A percentile compares a stretch with the other conserved stretches of the same genome.
These are phyloP conservation scores for Stichopus horrens DNA, from an alignment of 53 echinoderm and acorn worm genomes.

Conservation along the genomic window DNA sequence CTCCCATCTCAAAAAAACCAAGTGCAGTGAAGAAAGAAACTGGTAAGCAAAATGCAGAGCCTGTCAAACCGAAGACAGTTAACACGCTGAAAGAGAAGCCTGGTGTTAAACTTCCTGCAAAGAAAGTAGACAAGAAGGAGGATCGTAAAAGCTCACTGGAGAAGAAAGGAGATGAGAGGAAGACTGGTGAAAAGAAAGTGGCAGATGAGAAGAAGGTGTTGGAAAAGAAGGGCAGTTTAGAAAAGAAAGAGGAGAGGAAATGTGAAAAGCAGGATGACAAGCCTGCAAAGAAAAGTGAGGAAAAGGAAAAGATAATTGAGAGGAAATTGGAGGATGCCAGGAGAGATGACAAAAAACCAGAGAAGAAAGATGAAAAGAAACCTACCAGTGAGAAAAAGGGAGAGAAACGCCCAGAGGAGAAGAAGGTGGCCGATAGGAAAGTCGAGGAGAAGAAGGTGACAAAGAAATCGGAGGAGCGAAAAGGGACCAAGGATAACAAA, in stretches of 20 bases:
- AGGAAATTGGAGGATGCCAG: slow-evolving; percentile 50
- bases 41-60: neutral
- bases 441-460: slow-evolving; percentile 42
- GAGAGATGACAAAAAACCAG: slow-evolving; percentile 42
- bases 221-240: slow-evolving; percentile 52
- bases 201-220: slow-evolving; percentile 44
- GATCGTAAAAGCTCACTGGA: slow-evolving; percentile 45
- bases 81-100: slow-evolving; percentile 13
- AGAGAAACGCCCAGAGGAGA: slow-evolving; percentile 44
- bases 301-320: slow-evolving; percentile 49
- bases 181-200: slow-evolving; percentile 50
- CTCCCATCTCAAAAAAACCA: slow-evolving; percentile 57
- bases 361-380: slow-evolving; percentile 42
- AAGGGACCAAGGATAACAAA: slow-evolving; percentile 51
- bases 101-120: neutral
- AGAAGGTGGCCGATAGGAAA: slow-evolving; percentile 41
- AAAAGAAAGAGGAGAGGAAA: slow-evolving; percentile 61
- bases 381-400: slow-evolving; percentile 36
- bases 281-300: slow-evolving; percentile 27
- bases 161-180: slow-evolving; percentile 52
- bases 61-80: slow-evolving; percentile 15
- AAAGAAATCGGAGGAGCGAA: slow-evolving; percentile 30
- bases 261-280: slow-evolving; percentile 38
- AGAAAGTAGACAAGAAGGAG: slow-evolving; percentile 47
- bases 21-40: slow-evolving; percentile 31